Evolutionary conservation across 2,888 invertebrate species (phyloP), one percentile per base, ranked within the genome.

Genomic region (Therioaphis trifolii): DNA sequence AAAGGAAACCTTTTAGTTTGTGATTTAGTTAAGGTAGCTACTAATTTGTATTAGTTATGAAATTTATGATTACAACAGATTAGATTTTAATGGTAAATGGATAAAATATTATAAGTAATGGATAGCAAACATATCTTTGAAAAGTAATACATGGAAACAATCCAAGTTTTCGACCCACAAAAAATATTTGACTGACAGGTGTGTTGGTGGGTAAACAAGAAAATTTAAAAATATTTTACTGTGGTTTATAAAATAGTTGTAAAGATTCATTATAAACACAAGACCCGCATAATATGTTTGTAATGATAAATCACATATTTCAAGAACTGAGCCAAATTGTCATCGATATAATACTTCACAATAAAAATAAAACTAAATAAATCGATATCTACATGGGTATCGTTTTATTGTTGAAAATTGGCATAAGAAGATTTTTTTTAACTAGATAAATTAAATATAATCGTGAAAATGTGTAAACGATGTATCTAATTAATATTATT

Each of bases 61-160:
- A n/a, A n/a, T n/a, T n/a, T n/a, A n/a, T n/a, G n/a, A n/a, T n/a
- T n/a, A n/a, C n/a, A n/a, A n/a, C n/a, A n/a, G n/a, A n/a, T n/a
- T n/a, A n/a, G n/a, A n/a, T n/a, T n/a, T n/a, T n/a, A n/a, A n/a
- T n/a, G n/a, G n/a, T n/a, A n/a, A n/a, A n/a, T n/a, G 35, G 35
- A 35, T 7, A 35, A 5, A 35, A 5, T 35, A 35, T 35, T 35
- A 35, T 35, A 5, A 35, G 7, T 66, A 12, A 24, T 12, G 21
- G 58, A 35, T 52, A 58, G 43, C 18, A 58, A 75, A 75, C 40
- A 58, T 7, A 58, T 58, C 24, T 58, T 52, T 72, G 7, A 76
- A 68, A 68, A 78, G 29, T 40, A 78, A 78, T 71, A 80, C 29
- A 80, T 80, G 79, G 71, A 80, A 80, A 71, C 69, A 71, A 29